Percentiles rank a stretch among this genome's conserved stretches.
phyloP scores from a whole-genome alignment of 1,140 invertebrate genomes.

The Dreissena rostriformis region DNA sequence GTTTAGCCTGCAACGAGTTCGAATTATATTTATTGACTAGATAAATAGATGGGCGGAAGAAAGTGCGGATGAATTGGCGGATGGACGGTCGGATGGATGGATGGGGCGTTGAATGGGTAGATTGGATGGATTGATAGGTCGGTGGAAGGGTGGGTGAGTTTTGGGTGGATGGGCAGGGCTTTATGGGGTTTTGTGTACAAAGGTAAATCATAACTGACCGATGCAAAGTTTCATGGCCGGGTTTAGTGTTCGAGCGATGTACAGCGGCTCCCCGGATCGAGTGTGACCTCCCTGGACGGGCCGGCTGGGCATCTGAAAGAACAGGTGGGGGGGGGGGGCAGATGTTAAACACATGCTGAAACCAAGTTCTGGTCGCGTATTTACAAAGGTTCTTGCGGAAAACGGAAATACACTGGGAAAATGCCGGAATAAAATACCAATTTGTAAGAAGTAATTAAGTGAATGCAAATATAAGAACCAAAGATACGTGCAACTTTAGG shows the following conservation, averaged over 20 bases:
- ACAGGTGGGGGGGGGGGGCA: too few relatives aligned
- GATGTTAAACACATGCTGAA: too few relatives aligned
- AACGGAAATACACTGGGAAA: neutral
- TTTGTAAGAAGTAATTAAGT: too few relatives aligned
- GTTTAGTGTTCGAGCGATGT: conserved; percentile 22
- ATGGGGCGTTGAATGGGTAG: too few relatives aligned
- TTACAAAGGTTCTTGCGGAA: too few relatives aligned
- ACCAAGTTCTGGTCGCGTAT: too few relatives aligned
- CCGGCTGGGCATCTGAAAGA: conserved; percentile 25
- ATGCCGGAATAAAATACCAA: neutral
- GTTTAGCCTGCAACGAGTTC: conserved; percentile 16
- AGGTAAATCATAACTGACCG: conserved; percentile 14
- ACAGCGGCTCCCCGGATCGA: conserved; percentile 31
- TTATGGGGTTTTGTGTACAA: too few relatives aligned
- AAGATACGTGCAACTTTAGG: too few relatives aligned
- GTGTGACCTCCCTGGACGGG: conserved; percentile 21
- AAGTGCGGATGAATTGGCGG: neutral
- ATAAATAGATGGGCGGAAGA: neutral
- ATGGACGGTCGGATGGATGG: neutral
- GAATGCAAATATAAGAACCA: too few relatives aligned
- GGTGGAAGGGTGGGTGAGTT: too few relatives aligned
- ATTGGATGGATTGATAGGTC: too few relatives aligned
- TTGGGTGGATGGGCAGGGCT: too few relatives aligned
- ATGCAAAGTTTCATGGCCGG: conserved; percentile 35
- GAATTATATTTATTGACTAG: neutral